Evolutionary conservation across 2,888 invertebrate genomes (phyloP), one percentile per base, ranked within the genome.

Genomic region (Cephus runcator): DNA sequence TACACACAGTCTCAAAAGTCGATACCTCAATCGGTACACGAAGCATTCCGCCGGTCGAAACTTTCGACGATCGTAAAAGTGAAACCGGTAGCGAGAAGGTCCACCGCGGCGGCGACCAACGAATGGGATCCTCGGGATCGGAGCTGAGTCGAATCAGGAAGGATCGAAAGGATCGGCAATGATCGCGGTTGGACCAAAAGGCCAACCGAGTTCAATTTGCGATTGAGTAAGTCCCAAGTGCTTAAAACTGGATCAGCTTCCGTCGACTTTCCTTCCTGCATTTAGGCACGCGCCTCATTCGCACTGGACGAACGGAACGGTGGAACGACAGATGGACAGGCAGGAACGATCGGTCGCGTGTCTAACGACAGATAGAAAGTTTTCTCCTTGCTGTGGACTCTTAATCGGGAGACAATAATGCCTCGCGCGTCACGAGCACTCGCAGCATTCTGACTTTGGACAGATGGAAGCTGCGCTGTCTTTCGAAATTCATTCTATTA

Each of bases 341-440:
- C 78, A 79, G 79, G 79, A 76, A 78, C 77, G 78, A 81, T 82
- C 73, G 82, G 85, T 88, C 85, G 88, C 87, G 87, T 88, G 88
- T 87, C 86, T 83, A 80, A 76, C 78, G 86, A 87, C 85, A 82
- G 84, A 84, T 89, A 88, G 89, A 89, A 89, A 89, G 89, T 89
- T 86, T 83, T 81, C 77, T 76, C 81, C 9, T 33, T 33, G 71
- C 23, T 11, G 15, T 23, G 31, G 31, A 34, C 33, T 71, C 33
- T 71, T n/a, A 71, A 23, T 15, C 71, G 33, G 71, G 71, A 30
- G 71, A 71, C 71, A 71, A 71, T 30, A 23, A 71, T 71, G 23
- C 33, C 30, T 34, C 71, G 31, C 31, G 56, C 23, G 56, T 56
- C 56, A 56, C 56, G 56, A 56, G 56, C 56, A 23, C 40, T 40